Conservation (phyloP, 2,888 invertebrate species). For the Eupeodes luniger region DNA sequence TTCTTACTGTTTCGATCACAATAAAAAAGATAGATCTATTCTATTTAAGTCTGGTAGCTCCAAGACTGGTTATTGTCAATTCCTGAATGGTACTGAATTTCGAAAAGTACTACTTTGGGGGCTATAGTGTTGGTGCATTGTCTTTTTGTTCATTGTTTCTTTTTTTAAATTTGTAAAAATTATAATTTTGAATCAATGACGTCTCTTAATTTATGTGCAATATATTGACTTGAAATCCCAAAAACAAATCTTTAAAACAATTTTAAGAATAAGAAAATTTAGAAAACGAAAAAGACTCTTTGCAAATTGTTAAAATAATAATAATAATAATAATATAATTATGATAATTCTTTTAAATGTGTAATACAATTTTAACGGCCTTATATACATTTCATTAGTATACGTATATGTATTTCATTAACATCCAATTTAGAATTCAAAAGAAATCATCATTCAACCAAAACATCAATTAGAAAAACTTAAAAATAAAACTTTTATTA, state of each 20-base stretch:
- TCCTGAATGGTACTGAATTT: too few species aligned
- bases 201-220: too few species aligned
- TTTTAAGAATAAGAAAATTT: neutral
- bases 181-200: too few species aligned
- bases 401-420: conserved; percentile 53
- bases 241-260: neutral
- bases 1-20: too few species aligned
- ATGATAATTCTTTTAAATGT: conserved; percentile 53
- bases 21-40: too few species aligned
- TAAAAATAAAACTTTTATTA: conserved; percentile 16
- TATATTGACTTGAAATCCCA: neutral
- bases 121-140: too few species aligned
- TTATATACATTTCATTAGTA: conserved; percentile 75
- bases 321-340: conserved; percentile 29
- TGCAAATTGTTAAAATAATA: conserved; percentile 19
- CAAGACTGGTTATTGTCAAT: too few species aligned
- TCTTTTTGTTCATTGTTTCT: neutral
- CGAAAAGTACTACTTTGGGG: too few species aligned
- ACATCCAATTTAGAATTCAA: conserved; percentile 48
- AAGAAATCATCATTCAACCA: conserved; percentile 10
- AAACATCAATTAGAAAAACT: conserved; percentile 25
- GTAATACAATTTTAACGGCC: conserved; percentile 73
- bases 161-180: neutral
- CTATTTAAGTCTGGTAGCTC: too few species aligned
- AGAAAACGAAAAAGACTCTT: conserved; percentile 20